Evolutionary conservation across 1,140 invertebrate species (phyloP), one percentile per base, ranked within the genome.

Genomic region (Glomeris maerens): DNA sequence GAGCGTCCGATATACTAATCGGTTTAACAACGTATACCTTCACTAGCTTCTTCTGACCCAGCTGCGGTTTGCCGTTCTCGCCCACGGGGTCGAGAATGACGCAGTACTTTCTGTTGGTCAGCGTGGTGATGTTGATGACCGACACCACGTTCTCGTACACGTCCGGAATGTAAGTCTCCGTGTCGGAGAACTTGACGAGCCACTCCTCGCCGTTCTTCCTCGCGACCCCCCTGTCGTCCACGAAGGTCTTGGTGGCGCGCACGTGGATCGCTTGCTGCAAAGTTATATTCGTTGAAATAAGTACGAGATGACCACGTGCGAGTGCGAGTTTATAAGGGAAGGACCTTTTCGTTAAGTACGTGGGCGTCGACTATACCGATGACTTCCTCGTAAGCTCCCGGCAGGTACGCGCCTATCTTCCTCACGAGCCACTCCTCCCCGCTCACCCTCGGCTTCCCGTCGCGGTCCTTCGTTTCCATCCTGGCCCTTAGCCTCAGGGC

Each of bases 201-300:
- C 72, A 74, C 56, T 74, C 71, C 55, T 74, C 72, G 29, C 72
- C 72, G 59, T 70, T 72, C 53, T 72, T 71, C n/a, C 72, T 52
- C 1, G 52, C 52, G 5, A 66, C 59, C 14, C 63, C 64, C 58
- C 66, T 68, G 41, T 67, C 64, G 64, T 74, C 72, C 29, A 57
- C 66, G 58, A 72, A 74, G 31, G 70, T 71, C 48, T 61, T 63
- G n/a, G 66, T 50, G 7, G 72, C 63, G 26, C 63, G 56, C 57
- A 74, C 62, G 50, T 72, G 70, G 2, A 74, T 57, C 23, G 72
- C 72, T 60, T 64, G 67, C 67, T 73, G 55, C 13, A 57, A 57
- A 28, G n/a, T n/a, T n/a, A n/a, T n/a, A n/a, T n/a, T n/a, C 44
- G 25, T 21, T 21, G 5, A 4, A 42, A 7, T 4, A 7, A 42